phyloP scores from a whole-genome alignment of 2,113 vertebrate genomes.

The Bettongia penicillata region DNA sequence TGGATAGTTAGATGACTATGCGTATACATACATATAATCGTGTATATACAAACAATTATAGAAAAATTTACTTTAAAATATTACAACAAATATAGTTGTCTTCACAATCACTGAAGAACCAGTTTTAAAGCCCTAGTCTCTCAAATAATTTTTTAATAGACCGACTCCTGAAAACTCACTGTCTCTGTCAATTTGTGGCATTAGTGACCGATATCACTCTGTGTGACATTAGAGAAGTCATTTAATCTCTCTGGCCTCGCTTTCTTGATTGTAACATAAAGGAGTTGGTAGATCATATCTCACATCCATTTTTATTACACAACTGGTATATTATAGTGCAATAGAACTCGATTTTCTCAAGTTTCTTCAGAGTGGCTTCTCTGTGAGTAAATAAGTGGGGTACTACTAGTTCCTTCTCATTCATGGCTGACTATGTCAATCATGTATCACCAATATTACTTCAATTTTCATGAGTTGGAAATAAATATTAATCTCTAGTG shows the following conservation, averaged over 20 bases:
- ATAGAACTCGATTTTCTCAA: neutral
- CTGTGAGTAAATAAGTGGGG: neutral
- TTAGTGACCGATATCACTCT: no score
- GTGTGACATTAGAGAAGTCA: neutral
- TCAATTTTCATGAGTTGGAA: slow-evolving; percentile 31
- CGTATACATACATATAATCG: neutral
- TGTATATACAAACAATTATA: neutral
- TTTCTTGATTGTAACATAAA: neutral
- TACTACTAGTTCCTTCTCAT: neutral
- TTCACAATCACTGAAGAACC: neutral
- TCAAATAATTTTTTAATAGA: neutral
- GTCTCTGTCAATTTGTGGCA: no score
- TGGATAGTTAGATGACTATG: neutral
- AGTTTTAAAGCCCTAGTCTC: neutral
- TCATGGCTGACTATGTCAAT: slow-evolving; percentile 24
- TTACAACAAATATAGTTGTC: neutral
- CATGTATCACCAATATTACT: slow-evolving; percentile 6
- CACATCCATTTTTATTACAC: neutral
- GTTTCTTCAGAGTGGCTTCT: neutral
- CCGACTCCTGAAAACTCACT: neutral
- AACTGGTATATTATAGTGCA: neutral
- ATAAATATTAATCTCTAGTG: neutral
- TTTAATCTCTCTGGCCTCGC: neutral
- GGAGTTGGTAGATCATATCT: neutral
- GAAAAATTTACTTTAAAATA: neutral